A percentile compares a stretch with the other conserved stretches of the same genome.
phyloP scores from a whole-genome alignment of 2,888 invertebrate genomes.

The Chymomyza caudatula region DNA sequence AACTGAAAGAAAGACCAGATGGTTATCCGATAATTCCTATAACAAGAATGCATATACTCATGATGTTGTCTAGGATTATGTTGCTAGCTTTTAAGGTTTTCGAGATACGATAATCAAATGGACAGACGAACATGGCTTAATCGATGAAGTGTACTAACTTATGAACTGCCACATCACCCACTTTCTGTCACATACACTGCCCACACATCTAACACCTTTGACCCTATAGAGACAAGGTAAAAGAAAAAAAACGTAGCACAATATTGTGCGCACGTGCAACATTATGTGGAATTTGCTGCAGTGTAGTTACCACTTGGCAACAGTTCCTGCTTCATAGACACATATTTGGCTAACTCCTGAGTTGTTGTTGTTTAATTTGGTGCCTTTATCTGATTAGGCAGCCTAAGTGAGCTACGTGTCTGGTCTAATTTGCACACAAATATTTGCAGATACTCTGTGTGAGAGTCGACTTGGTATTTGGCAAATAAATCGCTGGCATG shows the following conservation, averaged over 20 bases:
- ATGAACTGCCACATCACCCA: too few species aligned
- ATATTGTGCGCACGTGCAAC: constrained; percentile 22
- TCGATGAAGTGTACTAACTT: too few species aligned
- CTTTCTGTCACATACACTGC: too few species aligned
- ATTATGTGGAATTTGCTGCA: neutral
- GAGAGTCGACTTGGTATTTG: constrained; percentile 33
- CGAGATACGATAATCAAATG: too few species aligned
- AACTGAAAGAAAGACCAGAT: too few species aligned
- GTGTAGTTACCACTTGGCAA: neutral
- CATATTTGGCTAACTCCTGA: constrained; percentile 40
- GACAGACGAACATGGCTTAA: too few species aligned
- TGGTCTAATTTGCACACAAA: constrained; percentile 55
- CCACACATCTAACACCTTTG: too few species aligned
- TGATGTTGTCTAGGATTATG: too few species aligned
- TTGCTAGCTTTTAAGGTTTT: too few species aligned
- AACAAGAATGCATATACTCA: too few species aligned
- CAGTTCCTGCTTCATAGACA: constrained; percentile 5
- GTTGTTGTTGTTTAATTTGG: constrained; percentile 61
- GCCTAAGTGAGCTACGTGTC: constrained; percentile 64
- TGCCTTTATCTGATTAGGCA: constrained; percentile 69
- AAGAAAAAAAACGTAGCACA: constrained; percentile 24
- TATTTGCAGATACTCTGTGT: constrained; percentile 22
- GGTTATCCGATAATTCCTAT: too few species aligned
- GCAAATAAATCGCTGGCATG: constrained; percentile 67
- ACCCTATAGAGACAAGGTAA: too few species aligned